A percentile compares a stretch with the other conserved stretches of the same genome.
Evolutionary conservation across 2,797 vertebrate species (phyloP).

Genomic region (Brachyrhaphis roseni): DNA sequence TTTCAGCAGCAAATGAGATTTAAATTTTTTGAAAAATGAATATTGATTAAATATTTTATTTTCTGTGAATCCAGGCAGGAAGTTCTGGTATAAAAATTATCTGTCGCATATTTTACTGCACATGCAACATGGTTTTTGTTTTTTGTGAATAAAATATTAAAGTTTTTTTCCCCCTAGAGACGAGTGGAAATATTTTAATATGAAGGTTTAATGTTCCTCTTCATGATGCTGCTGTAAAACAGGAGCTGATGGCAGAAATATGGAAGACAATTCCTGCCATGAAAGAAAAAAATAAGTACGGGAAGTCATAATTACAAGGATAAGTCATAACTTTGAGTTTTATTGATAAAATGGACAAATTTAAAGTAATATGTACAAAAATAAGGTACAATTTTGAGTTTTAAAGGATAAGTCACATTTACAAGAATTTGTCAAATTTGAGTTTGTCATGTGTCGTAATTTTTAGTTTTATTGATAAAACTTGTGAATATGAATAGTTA

Average conservation of each 20-base stretch:
- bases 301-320: too few relatives aligned
- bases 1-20: constrained; percentile 1
- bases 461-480: too few relatives aligned
- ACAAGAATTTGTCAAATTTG: too few relatives aligned
- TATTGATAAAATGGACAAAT: neutral
- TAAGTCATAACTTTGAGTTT: neutral
- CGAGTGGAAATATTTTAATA: constrained; percentile 8
- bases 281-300: neutral
- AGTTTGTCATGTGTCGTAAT: neutral
- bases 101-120: neutral
- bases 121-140: constrained; percentile 7
- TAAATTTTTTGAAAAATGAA: neutral
- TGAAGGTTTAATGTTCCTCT: neutral
- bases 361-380: neutral
- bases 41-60: constrained; percentile 12
- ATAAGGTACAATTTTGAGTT: neutral
- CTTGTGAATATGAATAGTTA: too few relatives aligned
- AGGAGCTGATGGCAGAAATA: neutral
- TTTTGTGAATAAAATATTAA: constrained; percentile 31
- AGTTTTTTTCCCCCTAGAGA: constrained; percentile 5
- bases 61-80: neutral
- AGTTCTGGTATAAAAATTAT: neutral
- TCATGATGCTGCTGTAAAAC: neutral
- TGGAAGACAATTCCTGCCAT: neutral
- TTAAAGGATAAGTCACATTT: neutral